Base-by-base conservation (phyloP, 2,797 vertebrate species). In the Centroberyx gerrardi region DNA sequence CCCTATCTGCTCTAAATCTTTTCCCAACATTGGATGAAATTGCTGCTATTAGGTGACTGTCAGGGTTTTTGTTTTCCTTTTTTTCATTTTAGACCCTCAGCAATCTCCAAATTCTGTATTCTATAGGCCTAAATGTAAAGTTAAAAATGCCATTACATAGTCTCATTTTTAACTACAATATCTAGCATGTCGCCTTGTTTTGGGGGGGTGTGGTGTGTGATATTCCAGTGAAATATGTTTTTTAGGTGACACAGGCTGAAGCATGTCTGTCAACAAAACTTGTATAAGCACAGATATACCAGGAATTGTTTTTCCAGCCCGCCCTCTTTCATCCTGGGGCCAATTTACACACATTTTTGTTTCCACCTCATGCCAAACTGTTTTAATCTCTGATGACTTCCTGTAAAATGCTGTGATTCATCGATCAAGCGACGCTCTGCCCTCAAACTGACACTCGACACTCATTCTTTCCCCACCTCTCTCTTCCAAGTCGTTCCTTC, bases 1-100 rank as follows among this genome's bases (percentile, higher is more conserved):
- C 58, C 52, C 27, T 40, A 42, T 72, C 74, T 56, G 54, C 38
- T 54, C 8, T 10, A 78, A 77, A 66, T 60, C 2, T 12, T 76
- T 74, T 78, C 49, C n/a, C 68, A 64, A 69, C 68, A 60, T 55
- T 18, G 13, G 38, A 29, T 14, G 18, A n/a, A 72, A 59, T 42
- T 18, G 6, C 6, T 28, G 36, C n/a, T 0, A 31, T 27, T 13
- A 29, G 10, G 14, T 10, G 4, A 49, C 46, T 49, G 15, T 15
- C 6, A 49, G 15, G 44, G 9, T 22, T 51, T n/a, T 6, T 5
- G 4, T 14, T 44, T 27, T 46, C 29, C 4, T 52, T 36, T 42
- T 4, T 33, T 22, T 22, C 22, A 7, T 27, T 40, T 76, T 36
- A 2, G 2, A 46, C n/a, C 1, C 12, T 22, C 40, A n/a, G 0